Conservation (phyloP, 2,797 vertebrate genomes). For the Rhabdophis nuchalis region DNA sequence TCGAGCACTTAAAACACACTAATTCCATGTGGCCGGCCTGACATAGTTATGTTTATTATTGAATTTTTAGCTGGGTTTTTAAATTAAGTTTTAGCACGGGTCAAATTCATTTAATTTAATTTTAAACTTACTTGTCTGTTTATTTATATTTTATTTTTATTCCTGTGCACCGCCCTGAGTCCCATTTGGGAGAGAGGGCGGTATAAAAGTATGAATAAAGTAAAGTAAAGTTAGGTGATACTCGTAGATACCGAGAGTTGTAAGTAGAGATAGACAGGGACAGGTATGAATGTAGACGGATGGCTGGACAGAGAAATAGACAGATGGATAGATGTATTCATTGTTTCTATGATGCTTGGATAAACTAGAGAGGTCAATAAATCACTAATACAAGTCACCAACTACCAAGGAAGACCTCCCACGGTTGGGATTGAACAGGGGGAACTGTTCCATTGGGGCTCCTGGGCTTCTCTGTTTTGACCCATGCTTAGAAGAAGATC, state of each 20-base stretch:
- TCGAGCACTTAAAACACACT: no score
- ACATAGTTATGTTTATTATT: no score
- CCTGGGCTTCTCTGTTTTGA: background rate
- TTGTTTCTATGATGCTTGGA: background rate
- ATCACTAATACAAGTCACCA: background rate
- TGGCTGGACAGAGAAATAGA: background rate
- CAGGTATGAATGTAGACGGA: background rate
- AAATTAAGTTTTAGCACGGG: no score
- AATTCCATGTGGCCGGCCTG: no score
- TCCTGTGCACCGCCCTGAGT: no score
- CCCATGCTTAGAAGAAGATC: background rate
- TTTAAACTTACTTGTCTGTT: no score
- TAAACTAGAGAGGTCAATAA: background rate
- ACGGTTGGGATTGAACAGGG: background rate
- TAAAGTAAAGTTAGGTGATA: no score
- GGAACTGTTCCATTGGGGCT: background rate
- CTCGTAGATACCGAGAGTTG: background rate
- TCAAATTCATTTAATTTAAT: no score
- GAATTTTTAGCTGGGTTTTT: no score
- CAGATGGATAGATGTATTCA: background rate
- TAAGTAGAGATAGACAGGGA: background rate
- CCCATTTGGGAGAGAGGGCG: no score
- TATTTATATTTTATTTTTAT: no score
- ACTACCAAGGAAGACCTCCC: background rate
- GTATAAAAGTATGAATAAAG: no score